Base-by-base conservation (phyloP, 2,797 vertebrate species). In the Todus mexicanus region DNA sequence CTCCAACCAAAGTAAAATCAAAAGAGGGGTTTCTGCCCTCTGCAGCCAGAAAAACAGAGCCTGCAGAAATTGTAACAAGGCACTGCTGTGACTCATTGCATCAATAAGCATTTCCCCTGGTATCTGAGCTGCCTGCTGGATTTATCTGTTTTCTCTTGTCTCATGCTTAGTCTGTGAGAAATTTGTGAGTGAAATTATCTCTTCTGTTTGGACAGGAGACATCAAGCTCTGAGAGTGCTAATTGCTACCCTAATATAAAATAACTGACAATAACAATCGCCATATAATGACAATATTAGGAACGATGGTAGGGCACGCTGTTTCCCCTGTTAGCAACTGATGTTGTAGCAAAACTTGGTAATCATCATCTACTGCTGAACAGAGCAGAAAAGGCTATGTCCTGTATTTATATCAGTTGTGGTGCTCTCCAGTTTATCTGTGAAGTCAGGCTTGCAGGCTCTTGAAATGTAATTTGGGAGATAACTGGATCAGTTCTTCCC, bases 401-500 rank as follows among this genome's bases (percentile, higher is more conserved):
- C 71, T 38, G 4, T 72, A 43, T 92, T 93, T 93, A 56, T 54
- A 59, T 18, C 0, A 0, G 47, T 64, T 94, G 80, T 71, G 64
- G 60, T 84, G 31, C 71, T 82, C 68, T 88, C 48, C 71, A 63
- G 53, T 87, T 95, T 80, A 91, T 89, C 92, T 91, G 31, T 83
- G 53, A 91, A 83, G 53, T 81, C 92, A 87, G 73, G 59, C 76
- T 80, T 89, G 75, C 66, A 72, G 40, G 54, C 42, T 68, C 72
- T 40, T 84, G 60, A 90, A 94, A 92, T 79, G 78, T 47, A 90
- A 90, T 94, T 92, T 72, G 70, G 59, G 73, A 89, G 78, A 92
- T 96, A 92, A 94, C 73, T 75, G 92, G 50, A 92, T 87, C 91
- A 87, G 43, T 37, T 91, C 90, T 89, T 95, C 92, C 75, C 87